phyloP scores from a whole-genome alignment of 2,888 invertebrate genomes.

The Terebella lapidaria region DNA sequence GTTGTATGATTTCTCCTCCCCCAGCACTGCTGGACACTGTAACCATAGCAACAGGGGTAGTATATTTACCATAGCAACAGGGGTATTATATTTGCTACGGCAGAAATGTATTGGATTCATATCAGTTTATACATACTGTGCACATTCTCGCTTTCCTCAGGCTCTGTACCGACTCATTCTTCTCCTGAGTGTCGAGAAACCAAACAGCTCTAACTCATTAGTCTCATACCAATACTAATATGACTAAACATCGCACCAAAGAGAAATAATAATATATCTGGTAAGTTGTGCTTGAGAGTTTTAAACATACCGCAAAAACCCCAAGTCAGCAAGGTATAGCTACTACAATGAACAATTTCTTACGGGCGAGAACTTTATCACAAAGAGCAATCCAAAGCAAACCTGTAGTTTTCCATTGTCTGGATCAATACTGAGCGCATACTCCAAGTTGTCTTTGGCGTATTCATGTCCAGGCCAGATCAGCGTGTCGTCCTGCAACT shows the following conservation, averaged over 20 bases:
- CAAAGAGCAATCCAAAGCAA: neutral
- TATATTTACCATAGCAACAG: too few relatives aligned
- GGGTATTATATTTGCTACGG: too few relatives aligned
- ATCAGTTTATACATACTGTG: constrained; percentile 31
- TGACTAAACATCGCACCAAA: too few relatives aligned
- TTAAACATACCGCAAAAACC: too few relatives aligned
- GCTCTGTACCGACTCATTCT: constrained; percentile 33
- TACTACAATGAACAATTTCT: neutral
- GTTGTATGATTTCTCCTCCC: constrained; percentile 42
- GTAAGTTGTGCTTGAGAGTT: too few relatives aligned
- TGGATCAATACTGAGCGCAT: constrained; percentile 38
- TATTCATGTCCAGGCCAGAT: constrained; percentile 52
- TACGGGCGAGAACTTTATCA: neutral
- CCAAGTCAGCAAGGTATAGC: too few relatives aligned
- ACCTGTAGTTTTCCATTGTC: constrained; percentile 31
- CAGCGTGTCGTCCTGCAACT: constrained; percentile 34
- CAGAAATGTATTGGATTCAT: neutral
- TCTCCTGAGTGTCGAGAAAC: constrained; percentile 26
- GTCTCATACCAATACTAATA: too few relatives aligned
- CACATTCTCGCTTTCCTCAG: constrained; percentile 29
- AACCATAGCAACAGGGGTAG: too few relatives aligned
- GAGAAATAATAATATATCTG: too few relatives aligned
- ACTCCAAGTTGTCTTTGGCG: constrained; percentile 41
- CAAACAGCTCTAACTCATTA: too few relatives aligned
- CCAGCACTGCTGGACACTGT: constrained; percentile 43